Base-by-base conservation (phyloP, 2,113 vertebrate genomes). In the Collichthys lucidus region DNA sequence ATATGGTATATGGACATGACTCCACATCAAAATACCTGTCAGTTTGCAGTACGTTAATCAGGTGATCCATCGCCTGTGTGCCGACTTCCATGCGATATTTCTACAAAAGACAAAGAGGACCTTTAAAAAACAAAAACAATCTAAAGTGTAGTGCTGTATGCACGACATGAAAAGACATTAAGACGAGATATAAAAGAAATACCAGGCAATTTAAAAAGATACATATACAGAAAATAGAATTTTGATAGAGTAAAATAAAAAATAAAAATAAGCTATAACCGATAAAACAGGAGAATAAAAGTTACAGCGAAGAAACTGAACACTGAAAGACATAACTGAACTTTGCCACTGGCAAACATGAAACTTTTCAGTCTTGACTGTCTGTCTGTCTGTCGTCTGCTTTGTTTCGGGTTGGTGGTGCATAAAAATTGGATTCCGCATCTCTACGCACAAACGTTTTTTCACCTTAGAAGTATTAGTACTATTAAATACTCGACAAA, bases 11-110 rank as follows among this genome's bases (percentile, higher is more conserved):
- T 9, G 35, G 35, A 40, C 35, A 40, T 8, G 35, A 40, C 35
- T 40, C 7, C 35, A 47, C 17, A 83, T 71, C 9, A 16, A 52
- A 63, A 65, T 94, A 99, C 98, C 98, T 96, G 92, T 99, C 98
- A 7, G 96, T 98, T 92, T 98, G 98, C 19, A 99, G 94, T 26
- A 99, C 97, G 11, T 92, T 96, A 83, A 99, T 94, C 86, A 99
- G 94, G 81, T 99, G 97, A 2, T 97, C 96, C 97, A 99, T 98
- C 0, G 98, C 97, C 86, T 99, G 97, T 1, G 96, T 97, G 60
- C 97, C 98, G 0, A 99, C 98, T 89, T 99, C 98, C 91, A 97
- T 22, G 0, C 97, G 97, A 85, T 99, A 99, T 93, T 99, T 99
- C 98, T 99, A 78, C 63, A 75, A 77, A 68, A 71, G 8, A 74